Base-by-base conservation (phyloP, 2,888 invertebrate species). In the Mamestra brassicae region DNA sequence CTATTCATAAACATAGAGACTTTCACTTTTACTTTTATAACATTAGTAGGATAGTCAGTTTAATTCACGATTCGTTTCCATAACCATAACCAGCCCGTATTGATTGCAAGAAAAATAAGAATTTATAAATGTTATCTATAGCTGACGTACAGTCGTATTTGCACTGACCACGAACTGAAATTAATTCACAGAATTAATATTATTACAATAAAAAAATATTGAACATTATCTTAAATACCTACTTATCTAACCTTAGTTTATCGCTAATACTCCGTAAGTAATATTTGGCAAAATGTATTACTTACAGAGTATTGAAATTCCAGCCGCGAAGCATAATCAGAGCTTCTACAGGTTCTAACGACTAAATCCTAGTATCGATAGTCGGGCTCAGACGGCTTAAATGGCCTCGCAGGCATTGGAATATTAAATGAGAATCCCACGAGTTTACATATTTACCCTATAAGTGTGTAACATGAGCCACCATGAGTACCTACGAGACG, bases 391-490 rank as follows among this genome's bases (percentile, higher is more conserved):
- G 77, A 62, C 73, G 66, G 81, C 74, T 85, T 80, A 80, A 80
- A 78, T 80, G 73, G 81, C 47, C 74, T 80, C 65, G 60, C 60
- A 76, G 66, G 71, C 71, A 74, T 50, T 67, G 52, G 84, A 85
- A 86, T 84, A 86, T 81, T 80, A 81, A 64, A 86, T 86, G 75
- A 76, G 67, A 76, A 72, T 66, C 74, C 72, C 61, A 76, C 38
- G 36, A 67, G 71, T 68, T 74, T 76, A 73, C 67, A 74, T 65
- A 71, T 64, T 64, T 71, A 75, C 45, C 36, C 11, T 58, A 15
- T 36, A 57, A 74, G 42, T 42, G 10, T 63, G 11, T 34, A 61
- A 63, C 42, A 57, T 65, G 45, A 62, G 34, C 54, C 11, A 68
- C 67, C 71, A 47, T 71, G 50, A 60, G 50, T 50, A 66, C 52